Base-by-base conservation (phyloP, 2,888 invertebrate species). In the Dynastes hyllus region DNA sequence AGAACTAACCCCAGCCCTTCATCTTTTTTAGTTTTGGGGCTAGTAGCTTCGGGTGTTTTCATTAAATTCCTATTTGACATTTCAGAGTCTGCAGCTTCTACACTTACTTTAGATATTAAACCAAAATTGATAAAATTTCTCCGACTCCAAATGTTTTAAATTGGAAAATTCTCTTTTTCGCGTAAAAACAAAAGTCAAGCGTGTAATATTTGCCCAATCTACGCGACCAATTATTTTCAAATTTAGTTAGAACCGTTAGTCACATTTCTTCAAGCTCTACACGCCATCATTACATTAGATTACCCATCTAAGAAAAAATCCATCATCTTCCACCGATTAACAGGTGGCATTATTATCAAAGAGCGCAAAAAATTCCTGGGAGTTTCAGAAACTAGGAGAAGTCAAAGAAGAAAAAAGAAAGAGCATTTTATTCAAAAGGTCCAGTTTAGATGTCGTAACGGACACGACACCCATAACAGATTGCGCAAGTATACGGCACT, bases 171-270 rank as follows among this genome's bases (percentile, higher is more conserved):
- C 13, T 5, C n/a, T n/a, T 22, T 8, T 55, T 55, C 55, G n/a
- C n/a, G 2, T 16, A n/a, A 22, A 37, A 6, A 55, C n/a, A 55
- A 9, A 11, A n/a, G 16, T 9, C 2, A n/a, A n/a, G 1, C 55
- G 11, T 32, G 22, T 16, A 40, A 16, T 5, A 69, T 69, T 69
- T 69, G 8, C n/a, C 13, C 27, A 69, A 29, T 29, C 13, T 29
- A 69, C 51, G 4, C 9, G 51, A 2, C 16, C 51, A 69, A 69
- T 69, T 69, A 69, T 51, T 51, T 69, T 69, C 69, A 29, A 69
- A 51, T 69, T 69, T 69, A 29, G 69, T 29, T 3, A 6, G 8
- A 69, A 69, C 69, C 27, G n/a, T 53, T 51, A 51, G 5, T 29
- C 29, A 22, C 2, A 22, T 27, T 13, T 29, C 50, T 51, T 22